Evolutionary conservation across 2,797 vertebrate species (phyloP), one percentile per base, ranked within the genome.

Genomic region (Lates japonicus): DNA sequence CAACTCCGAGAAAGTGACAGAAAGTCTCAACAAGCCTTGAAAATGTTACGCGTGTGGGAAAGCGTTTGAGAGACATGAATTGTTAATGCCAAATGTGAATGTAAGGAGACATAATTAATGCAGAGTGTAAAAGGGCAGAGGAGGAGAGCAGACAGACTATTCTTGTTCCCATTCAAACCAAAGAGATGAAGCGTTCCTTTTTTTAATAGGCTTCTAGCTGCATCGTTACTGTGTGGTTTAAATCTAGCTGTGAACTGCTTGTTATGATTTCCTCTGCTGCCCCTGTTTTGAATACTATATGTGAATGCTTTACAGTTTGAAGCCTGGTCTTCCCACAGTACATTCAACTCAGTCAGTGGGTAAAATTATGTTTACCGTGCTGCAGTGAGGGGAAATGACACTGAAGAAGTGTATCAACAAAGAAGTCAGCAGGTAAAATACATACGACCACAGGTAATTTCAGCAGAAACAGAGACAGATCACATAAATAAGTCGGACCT

Each of bases 91-190:
- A 58, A 66, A 63, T 17, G 48, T 66, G 72, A 57, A 25, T 22
- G 59, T 59, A 58, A 58, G 44, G 49, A 63, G 48, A 57, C 7
- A 29, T 66, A 57, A 88, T 74, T 69, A 83, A 58, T 22, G 54
- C 39, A 31, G 37, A 68, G 29, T 11, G 41, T 11, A 55, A 82
- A 70, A 76, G 60, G 55, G 35, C 62, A 73, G 48, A 70, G 33
- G 59, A 57, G 48, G 11, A 49, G 48, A 39, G 57, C 22, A 57
- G 35, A 62, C 25, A 55, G 41, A 35, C 52, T 52, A 16, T 54
- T 57, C 63, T 55, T 65, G 57, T 68, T 81, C 20, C 49, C 4
- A 58, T 72, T 81, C 35, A 57, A 37, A 65, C 42, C 11, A 17
- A 16, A 62, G 37, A 78, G 48, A 59, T 17, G 20, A 81, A 62